Evolutionary conservation across 2,888 invertebrate species (phyloP).

Genomic region (Odontothrips loti): DNA sequence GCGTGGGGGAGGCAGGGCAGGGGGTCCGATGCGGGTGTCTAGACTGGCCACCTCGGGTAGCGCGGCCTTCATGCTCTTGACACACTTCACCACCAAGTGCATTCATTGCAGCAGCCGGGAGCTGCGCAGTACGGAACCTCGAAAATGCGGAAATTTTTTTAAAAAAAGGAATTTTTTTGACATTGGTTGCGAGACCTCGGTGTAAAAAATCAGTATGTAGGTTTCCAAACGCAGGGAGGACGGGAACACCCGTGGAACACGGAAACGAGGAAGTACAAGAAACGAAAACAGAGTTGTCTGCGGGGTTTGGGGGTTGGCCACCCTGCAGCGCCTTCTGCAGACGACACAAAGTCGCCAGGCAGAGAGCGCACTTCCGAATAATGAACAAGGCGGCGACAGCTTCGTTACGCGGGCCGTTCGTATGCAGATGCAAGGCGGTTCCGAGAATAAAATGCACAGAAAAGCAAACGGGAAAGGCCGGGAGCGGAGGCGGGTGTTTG

Average conservation of each 20-base stretch:
- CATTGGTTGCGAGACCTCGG: background rate
- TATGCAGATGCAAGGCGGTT: background rate
- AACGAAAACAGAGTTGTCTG: too few relatives aligned
- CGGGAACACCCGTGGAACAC: too few relatives aligned
- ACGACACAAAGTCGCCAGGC: too few relatives aligned
- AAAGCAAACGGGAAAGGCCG: too few relatives aligned
- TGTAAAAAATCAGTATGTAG: too few relatives aligned
- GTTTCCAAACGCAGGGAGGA: too few relatives aligned
- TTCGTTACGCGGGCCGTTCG: background rate
- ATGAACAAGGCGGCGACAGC: background rate
- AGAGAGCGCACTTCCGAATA: too few relatives aligned
- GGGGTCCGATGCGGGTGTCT: background rate
- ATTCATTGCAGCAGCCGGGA: background rate
- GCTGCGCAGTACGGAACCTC: background rate
- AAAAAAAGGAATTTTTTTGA: background rate
- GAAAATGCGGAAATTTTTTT: background rate
- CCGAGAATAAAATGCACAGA: too few relatives aligned
- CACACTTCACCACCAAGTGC: constrained; percentile 5
- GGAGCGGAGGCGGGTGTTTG: too few relatives aligned
- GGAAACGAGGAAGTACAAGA: too few relatives aligned
- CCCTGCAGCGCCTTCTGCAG: too few relatives aligned
- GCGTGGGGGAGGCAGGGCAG: background rate
- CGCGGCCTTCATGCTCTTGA: background rate
- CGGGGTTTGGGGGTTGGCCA: too few relatives aligned
- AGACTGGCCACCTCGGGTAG: background rate